Conservation (phyloP, 2,888 invertebrate genomes). For the Ormyrus rosae region DNA sequence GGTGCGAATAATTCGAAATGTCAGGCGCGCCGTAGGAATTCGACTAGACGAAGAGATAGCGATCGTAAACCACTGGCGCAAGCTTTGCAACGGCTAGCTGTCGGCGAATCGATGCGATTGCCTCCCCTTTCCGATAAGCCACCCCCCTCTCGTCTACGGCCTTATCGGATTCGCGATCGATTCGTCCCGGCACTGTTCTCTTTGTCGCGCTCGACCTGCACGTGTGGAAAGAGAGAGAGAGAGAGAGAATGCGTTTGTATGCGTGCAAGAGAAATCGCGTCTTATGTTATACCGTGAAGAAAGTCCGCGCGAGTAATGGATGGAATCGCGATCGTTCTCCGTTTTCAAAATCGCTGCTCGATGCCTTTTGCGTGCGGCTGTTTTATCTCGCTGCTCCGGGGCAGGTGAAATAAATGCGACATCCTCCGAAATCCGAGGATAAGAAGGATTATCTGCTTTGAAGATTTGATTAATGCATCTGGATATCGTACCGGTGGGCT, state of each 20-base stretch:
- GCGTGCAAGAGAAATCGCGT: background rate
- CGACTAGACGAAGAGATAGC: slow-evolving; percentile 29
- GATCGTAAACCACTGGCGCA: slow-evolving; percentile 8
- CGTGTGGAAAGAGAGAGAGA: background rate
- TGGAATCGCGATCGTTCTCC: slow-evolving; percentile 18
- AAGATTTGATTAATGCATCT: too few species aligned
- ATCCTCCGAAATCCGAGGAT: background rate
- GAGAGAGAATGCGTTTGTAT: too few species aligned
- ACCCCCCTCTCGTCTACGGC: background rate
- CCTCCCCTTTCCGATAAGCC: slow-evolving; percentile 14
- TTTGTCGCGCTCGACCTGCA: background rate
- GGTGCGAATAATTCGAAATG: slow-evolving; percentile 52
- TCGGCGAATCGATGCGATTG: slow-evolving; percentile 24
- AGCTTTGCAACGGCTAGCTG: slow-evolving; percentile 19
- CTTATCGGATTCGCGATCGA: slow-evolving; percentile 41
- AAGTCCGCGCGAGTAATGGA: background rate
- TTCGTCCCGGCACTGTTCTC: background rate
- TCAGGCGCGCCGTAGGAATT: slow-evolving; percentile 37
- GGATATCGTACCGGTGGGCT: too few species aligned
- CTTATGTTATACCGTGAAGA: background rate
- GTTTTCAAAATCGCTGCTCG: slow-evolving; percentile 2
- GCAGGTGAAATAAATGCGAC: slow-evolving; percentile 7
- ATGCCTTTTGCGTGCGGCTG: background rate
- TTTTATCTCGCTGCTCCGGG: too few species aligned
- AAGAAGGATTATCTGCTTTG: background rate